A percentile compares a stretch with the other conserved stretches of the same genome.
Evolutionary conservation across 2,113 vertebrate species (phyloP).

Genomic region (Oncorhynchus kisutch): DNA sequence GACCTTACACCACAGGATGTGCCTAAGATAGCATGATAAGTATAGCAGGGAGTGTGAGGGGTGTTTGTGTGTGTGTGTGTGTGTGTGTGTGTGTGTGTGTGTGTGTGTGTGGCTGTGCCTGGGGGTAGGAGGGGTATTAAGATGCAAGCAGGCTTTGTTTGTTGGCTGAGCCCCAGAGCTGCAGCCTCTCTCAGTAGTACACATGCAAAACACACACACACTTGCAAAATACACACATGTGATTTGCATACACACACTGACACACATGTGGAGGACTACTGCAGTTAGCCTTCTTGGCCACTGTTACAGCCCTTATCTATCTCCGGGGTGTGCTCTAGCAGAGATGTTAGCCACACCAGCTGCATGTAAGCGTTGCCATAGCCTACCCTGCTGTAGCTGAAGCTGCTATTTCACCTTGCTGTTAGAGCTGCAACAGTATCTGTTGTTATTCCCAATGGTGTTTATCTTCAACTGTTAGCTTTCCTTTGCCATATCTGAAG

Average conservation of each 20-base stretch:
- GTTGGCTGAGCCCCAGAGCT: slow-evolving; percentile 38
- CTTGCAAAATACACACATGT: background rate
- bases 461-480: background rate
- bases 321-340: background rate
- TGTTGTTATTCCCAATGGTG: background rate
- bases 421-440: background rate
- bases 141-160: slow-evolving; percentile 46
- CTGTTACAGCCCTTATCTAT: background rate
- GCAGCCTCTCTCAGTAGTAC: slow-evolving; percentile 26
- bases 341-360: background rate
- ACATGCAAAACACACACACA: slow-evolving; percentile 8
- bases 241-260: background rate
- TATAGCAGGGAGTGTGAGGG: slow-evolving; percentile 13
- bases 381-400: background rate
- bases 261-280: background rate
- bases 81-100: slow-evolving; percentile 16
- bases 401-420: background rate
- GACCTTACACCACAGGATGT: slow-evolving; percentile 42
- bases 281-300: background rate
- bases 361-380: background rate
- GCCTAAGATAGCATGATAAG: background rate
- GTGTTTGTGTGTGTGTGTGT: background rate
- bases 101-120: slow-evolving; percentile 16
- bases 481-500: background rate
- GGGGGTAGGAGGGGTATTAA: slow-evolving; percentile 37